These are phyloP conservation scores for Hypsibius dujardini DNA, from an alignment of 1,140 invertebrate species.

Conservation along the genomic window DNA sequence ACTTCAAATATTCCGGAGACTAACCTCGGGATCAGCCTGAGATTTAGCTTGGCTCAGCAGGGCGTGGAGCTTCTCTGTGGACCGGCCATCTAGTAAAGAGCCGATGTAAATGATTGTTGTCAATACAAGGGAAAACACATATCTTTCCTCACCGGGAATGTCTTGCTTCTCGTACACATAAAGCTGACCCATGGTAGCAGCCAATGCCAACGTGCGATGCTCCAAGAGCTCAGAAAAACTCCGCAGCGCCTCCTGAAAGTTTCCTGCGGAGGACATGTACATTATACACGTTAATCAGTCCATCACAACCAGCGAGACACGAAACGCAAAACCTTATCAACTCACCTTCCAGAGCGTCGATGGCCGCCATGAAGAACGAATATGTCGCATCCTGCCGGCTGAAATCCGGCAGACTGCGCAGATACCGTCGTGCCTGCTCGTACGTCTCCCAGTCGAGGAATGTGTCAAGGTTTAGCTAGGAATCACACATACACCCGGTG, in stretches of 20 bases:
- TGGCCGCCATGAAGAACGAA: not conserved
- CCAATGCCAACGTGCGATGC: not conserved
- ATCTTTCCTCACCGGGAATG: not conserved
- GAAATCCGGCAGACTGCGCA: not conserved
- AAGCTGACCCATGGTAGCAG: not conserved
- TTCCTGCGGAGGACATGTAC: not conserved
- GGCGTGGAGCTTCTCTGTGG: not conserved
- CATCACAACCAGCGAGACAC: too few species aligned
- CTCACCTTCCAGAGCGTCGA: not conserved
- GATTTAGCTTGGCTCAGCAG: not conserved
- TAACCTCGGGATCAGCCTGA: not conserved
- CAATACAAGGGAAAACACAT: not conserved
- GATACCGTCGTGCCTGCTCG: not conserved
- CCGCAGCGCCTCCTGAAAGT: not conserved
- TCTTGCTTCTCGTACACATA: not conserved
- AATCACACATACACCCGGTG: too few species aligned
- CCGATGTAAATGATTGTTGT: not conserved
- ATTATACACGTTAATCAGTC: too few species aligned
- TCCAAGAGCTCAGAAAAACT: not conserved
- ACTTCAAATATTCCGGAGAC: not conserved
- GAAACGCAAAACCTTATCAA: not conserved
- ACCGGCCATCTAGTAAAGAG: not conserved
- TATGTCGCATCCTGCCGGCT: not conserved
- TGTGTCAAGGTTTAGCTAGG: too few species aligned
- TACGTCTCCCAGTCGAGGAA: conserved; percentile 9